phyloP scores from a whole-genome alignment of 2,797 vertebrate species.

The Helicolenus hilgendorfi region DNA sequence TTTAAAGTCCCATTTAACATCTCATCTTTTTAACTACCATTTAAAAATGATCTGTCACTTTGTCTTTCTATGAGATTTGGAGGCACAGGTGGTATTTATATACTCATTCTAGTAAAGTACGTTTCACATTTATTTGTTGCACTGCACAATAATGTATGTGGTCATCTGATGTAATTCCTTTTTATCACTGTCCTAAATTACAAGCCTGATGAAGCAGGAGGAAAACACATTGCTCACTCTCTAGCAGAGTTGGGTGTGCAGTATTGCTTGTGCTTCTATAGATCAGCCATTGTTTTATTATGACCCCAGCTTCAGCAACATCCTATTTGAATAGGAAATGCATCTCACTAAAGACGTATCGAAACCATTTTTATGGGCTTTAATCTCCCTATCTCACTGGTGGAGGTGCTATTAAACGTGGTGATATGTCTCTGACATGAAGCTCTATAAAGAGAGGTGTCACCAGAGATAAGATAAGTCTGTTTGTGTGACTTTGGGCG shows the following conservation, averaged over 20 bases:
- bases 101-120: not conserved
- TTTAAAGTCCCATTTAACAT: not conserved
- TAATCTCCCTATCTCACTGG: not conserved
- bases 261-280: not conserved
- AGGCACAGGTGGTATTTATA: not conserved
- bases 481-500: not conserved
- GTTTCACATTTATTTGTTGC: no score
- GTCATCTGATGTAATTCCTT: not conserved
- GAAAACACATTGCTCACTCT: not conserved
- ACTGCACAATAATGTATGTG: not conserved
- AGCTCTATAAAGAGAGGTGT: constrained; percentile 3
- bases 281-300: not conserved
- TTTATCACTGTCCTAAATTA: not conserved
- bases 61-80: not conserved
- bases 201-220: no score
- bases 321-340: not conserved
- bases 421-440: not conserved
- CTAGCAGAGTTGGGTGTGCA: not conserved
- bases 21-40: not conserved
- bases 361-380: not conserved
- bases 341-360: not conserved
- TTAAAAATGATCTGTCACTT: not conserved
- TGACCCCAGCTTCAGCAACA: not conserved
- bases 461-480: constrained; percentile 9
- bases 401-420: not conserved